These are phyloP conservation scores for Diorhabda elongata DNA, from an alignment of 1,140 invertebrate genomes.

Conservation along the genomic window DNA sequence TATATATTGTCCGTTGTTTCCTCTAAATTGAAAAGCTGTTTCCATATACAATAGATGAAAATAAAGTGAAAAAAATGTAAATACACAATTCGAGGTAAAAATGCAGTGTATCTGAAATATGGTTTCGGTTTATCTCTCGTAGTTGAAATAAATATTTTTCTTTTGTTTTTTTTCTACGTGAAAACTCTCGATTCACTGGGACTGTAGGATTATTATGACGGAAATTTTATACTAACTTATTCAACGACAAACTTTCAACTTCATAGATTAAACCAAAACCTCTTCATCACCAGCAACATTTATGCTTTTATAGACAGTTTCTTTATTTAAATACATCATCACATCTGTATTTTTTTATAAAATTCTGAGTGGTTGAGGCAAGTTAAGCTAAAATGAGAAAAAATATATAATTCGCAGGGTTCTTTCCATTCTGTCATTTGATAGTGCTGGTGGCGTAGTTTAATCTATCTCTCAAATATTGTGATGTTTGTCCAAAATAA, in stretches of 20 bases:
- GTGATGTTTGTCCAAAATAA: too few relatives aligned
- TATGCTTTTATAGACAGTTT: too few relatives aligned
- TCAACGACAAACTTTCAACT: neutral
- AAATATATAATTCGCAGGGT: too few relatives aligned
- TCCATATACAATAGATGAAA: conserved; percentile 12
- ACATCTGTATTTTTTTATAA: too few relatives aligned
- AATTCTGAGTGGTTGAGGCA: too few relatives aligned
- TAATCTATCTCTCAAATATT: too few relatives aligned
- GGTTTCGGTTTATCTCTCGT: conserved; percentile 1
- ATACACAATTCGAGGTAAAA: conserved; percentile 9
- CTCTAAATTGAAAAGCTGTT: conserved; percentile 28
- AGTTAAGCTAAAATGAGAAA: too few relatives aligned
- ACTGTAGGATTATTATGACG: neutral
- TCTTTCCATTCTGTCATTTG: too few relatives aligned
- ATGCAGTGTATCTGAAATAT: conserved; percentile 13
- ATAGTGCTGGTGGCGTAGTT: too few relatives aligned
- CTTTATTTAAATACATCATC: too few relatives aligned
- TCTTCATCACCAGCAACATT: too few relatives aligned
- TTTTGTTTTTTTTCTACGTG: conserved; percentile 4
- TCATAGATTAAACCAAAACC: neutral
- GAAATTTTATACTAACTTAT: conserved; percentile 3
- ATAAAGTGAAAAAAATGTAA: conserved; percentile 11
- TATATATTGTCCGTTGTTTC: conserved; percentile 24
- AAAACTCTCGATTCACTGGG: neutral
- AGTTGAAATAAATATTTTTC: conserved; percentile 8